Conservation (phyloP, 2,888 invertebrate species). For the Erannis defoliaria region DNA sequence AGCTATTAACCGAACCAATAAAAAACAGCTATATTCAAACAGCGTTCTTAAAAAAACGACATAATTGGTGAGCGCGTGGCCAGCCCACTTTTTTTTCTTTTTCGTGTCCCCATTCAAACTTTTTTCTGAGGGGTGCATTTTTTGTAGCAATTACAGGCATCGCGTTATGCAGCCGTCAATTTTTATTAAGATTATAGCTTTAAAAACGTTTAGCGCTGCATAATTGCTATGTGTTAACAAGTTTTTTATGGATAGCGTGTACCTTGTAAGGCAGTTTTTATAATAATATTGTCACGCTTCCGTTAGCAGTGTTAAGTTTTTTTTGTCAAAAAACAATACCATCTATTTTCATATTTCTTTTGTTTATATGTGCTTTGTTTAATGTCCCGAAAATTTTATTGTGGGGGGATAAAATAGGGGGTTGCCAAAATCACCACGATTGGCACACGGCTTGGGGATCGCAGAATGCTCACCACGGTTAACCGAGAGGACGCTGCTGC, state of each 20-base stretch:
- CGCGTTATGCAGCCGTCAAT: conserved; percentile 60
- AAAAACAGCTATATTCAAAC: conserved; percentile 66
- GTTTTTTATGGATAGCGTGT: conserved; percentile 34
- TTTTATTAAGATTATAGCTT: conserved; percentile 74
- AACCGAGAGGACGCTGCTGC: too few relatives aligned
- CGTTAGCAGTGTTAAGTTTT: background rate
- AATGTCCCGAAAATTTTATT: too few relatives aligned
- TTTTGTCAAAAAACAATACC: background rate
- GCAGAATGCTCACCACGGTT: too few relatives aligned
- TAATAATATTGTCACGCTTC: background rate
- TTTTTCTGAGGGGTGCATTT: conserved; percentile 73
- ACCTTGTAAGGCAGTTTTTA: conserved; percentile 10
- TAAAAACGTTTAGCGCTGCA: conserved; percentile 61
- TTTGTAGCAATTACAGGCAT: conserved; percentile 74
- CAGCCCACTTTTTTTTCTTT: conserved; percentile 73
- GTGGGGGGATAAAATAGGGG: too few relatives aligned
- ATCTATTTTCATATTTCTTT: too few relatives aligned
- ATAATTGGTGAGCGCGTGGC: conserved; percentile 81
- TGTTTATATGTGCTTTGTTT: too few relatives aligned
- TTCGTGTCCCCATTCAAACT: conserved; percentile 56
- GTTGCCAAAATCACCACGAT: too few relatives aligned
- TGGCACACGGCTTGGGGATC: too few relatives aligned
- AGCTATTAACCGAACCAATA: conserved; percentile 70
- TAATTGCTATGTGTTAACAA: conserved; percentile 53
- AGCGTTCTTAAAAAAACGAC: conserved; percentile 68